A percentile compares a stretch with the other conserved stretches of the same genome.
Conservation (phyloP, 2,888 invertebrate species). For the Iphiclides podalirius region DNA sequence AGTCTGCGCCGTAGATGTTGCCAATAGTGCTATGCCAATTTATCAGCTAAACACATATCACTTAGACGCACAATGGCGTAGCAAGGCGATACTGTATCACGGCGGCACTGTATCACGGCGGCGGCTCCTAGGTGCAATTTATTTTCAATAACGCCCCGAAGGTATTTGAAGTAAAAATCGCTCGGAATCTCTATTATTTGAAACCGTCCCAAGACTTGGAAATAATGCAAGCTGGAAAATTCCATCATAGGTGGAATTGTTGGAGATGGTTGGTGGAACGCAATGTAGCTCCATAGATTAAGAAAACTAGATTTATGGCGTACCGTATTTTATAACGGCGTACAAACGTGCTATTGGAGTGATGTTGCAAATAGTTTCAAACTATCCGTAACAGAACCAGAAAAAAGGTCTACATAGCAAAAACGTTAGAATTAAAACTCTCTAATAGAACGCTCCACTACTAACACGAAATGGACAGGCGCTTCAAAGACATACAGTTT, state of each 20-base stretch:
- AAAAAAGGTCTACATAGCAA: too few species aligned
- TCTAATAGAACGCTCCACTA: too few species aligned
- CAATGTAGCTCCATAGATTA: background rate
- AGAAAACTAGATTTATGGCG: too few species aligned
- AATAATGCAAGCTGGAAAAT: conserved; percentile 1
- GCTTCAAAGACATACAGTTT: too few species aligned
- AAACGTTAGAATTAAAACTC: too few species aligned
- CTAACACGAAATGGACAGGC: too few species aligned
- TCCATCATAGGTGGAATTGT: conserved; percentile 10
- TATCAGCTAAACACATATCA: conserved; percentile 14
- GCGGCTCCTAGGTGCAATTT: conserved; percentile 15
- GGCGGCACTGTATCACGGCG: background rate
- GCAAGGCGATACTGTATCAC: background rate
- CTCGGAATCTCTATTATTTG: conserved; percentile 16
- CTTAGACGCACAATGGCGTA: conserved; percentile 6
- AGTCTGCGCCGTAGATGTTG: background rate
- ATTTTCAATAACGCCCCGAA: conserved; percentile 23
- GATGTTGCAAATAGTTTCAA: too few species aligned
- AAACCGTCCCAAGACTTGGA: conserved; percentile 2
- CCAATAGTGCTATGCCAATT: conserved; percentile 3
- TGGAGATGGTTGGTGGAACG: background rate
- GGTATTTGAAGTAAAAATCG: conserved; percentile 18
- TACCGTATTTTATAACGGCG: too few species aligned
- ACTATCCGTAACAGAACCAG: too few species aligned
- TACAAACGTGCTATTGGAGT: too few species aligned